Conservation (phyloP, 2,888 invertebrate genomes). For the Melieria omissa region DNA sequence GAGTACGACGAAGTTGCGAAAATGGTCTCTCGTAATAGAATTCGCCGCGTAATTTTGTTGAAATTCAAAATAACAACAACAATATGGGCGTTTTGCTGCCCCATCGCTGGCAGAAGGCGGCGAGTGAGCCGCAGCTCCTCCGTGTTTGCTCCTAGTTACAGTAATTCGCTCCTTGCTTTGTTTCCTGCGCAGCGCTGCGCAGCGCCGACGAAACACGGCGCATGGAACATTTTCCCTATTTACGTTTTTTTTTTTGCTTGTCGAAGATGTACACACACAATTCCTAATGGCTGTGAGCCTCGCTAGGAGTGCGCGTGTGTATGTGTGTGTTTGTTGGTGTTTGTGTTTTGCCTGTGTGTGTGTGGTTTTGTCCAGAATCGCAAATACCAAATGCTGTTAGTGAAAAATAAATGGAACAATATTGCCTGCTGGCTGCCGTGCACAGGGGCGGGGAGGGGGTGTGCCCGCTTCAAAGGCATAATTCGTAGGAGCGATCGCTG, state of each 20-base stretch:
- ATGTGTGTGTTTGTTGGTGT: not conserved
- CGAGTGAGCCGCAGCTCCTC: too few relatives aligned
- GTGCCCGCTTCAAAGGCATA: too few relatives aligned
- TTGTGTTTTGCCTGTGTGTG: not conserved
- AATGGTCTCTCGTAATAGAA: slow-evolving; percentile 54
- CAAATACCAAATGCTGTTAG: slow-evolving; percentile 17
- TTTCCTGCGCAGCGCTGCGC: too few relatives aligned
- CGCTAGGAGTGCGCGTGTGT: slow-evolving; percentile 23
- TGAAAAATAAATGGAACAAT: slow-evolving; percentile 22
- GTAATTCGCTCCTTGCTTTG: too few relatives aligned
- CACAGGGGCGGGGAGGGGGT: too few relatives aligned
- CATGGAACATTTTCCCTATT: too few relatives aligned
- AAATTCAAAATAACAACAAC: slow-evolving; percentile 21
- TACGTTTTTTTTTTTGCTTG: not conserved
- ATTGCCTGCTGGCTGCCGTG: not conserved
- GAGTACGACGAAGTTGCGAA: not conserved
- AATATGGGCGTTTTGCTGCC: too few relatives aligned
- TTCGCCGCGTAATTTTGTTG: slow-evolving; percentile 49
- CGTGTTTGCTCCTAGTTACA: too few relatives aligned
- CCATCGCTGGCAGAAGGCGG: too few relatives aligned
- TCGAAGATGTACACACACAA: not conserved
- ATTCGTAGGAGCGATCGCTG: too few relatives aligned
- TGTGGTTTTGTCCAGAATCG: slow-evolving; percentile 17
- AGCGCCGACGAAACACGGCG: too few relatives aligned
- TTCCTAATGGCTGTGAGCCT: not conserved